Evolutionary conservation across 2,888 invertebrate genomes (phyloP), one percentile per base, ranked within the genome.

Genomic region (Leptinotarsa tumamoca): DNA sequence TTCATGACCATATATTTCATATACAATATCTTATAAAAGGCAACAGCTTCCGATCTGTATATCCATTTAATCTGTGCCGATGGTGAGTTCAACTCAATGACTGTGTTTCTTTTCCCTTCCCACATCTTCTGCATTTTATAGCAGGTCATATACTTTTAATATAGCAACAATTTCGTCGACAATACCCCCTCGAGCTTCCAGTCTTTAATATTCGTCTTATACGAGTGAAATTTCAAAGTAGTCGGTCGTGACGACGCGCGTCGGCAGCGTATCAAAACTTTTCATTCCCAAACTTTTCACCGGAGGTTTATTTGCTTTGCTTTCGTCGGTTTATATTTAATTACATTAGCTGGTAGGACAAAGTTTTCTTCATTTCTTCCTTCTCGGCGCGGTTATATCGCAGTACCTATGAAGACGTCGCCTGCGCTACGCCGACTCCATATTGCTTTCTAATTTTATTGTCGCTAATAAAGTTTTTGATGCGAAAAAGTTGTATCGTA

Each of bases 281-380:
- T 76, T 78, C 77, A 78, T 76, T 78, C 74, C 68, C 72, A 72
- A 77, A 79, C 75, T 79, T 79, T 72, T 66, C 72, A 50, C 33
- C 66, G 68, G 33, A 68, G 76, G 82, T 82, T 81, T 80, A 82
- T 81, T 82, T 82, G 79, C 79, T 78, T 81, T 75, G 78, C 77
- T 79, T 78, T 81, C 73, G 78, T 76, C 78, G 80, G 82, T 81
- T 79, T 81, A 79, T 82, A 81, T 83, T 81, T 83, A 83, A 83
- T 83, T 82, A 83, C 81, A 83, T 82, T 82, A 82, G 79, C 80
- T 76, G 81, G 77, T 79, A 77, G 75, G 76, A 79, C 77, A 80
- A 80, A 81, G 76, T 82, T 79, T 79, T 76, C 74, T 78, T 74
- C 77, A 63, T 73, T 43, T 63, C 43, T 63, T 63, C n/a, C 58